Base-by-base conservation (phyloP, 2,888 invertebrate genomes). In the Balanococcus diminutus region DNA sequence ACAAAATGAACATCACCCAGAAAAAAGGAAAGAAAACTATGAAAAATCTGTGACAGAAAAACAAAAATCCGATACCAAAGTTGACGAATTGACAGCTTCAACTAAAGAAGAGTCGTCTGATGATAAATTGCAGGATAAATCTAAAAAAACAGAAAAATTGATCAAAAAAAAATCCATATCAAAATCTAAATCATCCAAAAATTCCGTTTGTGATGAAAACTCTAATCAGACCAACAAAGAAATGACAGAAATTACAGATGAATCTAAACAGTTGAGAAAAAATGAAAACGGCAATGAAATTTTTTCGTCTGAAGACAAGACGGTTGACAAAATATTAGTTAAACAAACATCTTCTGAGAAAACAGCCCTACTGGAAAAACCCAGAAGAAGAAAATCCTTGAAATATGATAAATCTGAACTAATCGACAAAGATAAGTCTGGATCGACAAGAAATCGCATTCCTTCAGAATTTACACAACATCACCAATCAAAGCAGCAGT, bases 21-120 rank as follows among this genome's bases (percentile, higher is more conserved):
- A 36, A 86, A 82, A 51, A 79, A 87, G 84, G 87, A 86, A 11
- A 87, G 87, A 36, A 87, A 82, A 86, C 88, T 0, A 4, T 32
- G 88, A 89, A 39, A 87, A 86, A 16, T 82, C 84, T 0, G 82
- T 86, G 81, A 82, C 32, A 79, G 87, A 88, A 82, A 72, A 87
- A 84, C 14, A 88, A 5, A 90, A 90, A 89, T 90, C 90, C 82
- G 90, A 89, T 82, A 90, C 90, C 87, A 88, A 89, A 79, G 90
- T 90, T 88, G 90, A 90, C 84, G 31, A 28, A 90, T 89, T 86
- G 89, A 90, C 87, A 89, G 89, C 87, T 90, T 90, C 28, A 28
- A 79, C 56, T 39, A 83, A 31, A 56, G 39, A 42, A 79, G 39
- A 72, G 87, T 42, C 36, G 19, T 75, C 56, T 8, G 89, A 89